Evolutionary conservation across 2,888 invertebrate genomes (phyloP).

Genomic region (Linnaemya tessellans): DNA sequence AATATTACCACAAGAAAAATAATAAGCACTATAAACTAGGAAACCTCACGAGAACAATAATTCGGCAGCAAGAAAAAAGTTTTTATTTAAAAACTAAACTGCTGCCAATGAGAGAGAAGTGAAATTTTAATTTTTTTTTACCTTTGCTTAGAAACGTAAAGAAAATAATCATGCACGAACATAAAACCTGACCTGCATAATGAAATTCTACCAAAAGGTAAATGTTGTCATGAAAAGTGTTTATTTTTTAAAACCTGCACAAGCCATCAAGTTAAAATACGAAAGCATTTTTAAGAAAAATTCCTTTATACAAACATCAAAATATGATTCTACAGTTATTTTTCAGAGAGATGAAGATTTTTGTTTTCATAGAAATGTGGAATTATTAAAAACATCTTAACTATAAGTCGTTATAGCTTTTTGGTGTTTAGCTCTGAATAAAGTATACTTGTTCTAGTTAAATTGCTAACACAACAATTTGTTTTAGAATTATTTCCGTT

Average conservation of each 20-base stretch:
- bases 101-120: slow-evolving; percentile 52
- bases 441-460: not conserved
- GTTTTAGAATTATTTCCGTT: slow-evolving; percentile 67
- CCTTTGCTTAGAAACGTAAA: slow-evolving; percentile 21
- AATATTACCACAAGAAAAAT: slow-evolving; percentile 20
- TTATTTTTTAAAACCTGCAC: not conserved
- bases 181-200: slow-evolving; percentile 72
- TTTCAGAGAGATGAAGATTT: not conserved
- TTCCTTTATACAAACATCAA: not conserved
- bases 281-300: not conserved
- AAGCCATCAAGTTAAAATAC: slow-evolving; percentile 2
- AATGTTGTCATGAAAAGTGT: slow-evolving; percentile 4
- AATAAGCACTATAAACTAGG: slow-evolving; percentile 34
- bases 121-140: slow-evolving; percentile 29
- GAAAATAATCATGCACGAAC: slow-evolving; percentile 70
- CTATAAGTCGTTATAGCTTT: not conserved
- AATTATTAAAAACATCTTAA: slow-evolving; percentile 5
- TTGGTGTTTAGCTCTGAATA: not conserved
- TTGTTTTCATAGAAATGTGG: not conserved
- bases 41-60: slow-evolving; percentile 54
- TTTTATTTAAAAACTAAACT: slow-evolving; percentile 59
- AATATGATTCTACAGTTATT: not conserved
- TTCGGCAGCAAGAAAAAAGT: slow-evolving; percentile 21
- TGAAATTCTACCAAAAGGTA: slow-evolving; percentile 35
- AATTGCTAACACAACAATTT: slow-evolving; percentile 59